Evolutionary conservation across 2,888 invertebrate genomes (phyloP).

Genomic region (Halictus quadricinctus): DNA sequence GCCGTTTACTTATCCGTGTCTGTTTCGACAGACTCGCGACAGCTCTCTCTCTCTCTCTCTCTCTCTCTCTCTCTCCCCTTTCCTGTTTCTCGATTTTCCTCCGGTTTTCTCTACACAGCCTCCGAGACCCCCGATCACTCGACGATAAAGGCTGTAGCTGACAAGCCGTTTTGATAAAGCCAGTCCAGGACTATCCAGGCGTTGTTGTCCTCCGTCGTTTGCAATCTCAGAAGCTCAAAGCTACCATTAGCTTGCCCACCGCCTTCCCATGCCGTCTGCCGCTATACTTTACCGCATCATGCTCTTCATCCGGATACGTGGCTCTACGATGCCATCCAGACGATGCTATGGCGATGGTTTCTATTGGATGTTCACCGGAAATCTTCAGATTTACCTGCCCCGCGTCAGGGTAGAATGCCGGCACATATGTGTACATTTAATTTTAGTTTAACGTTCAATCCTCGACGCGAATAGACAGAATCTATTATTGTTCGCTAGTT

Average conservation of each 20-base stretch:
- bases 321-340: conserved; percentile 24
- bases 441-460: no score
- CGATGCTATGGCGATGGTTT: neutral
- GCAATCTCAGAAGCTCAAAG: conserved; percentile 74
- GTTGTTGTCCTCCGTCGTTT: conserved; percentile 68
- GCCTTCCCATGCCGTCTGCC: neutral
- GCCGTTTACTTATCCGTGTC: conserved; percentile 10
- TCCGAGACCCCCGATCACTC: conserved; percentile 59
- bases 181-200: conserved; percentile 51
- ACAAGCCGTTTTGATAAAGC: conserved; percentile 79
- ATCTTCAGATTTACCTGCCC: no score
- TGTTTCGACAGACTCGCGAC: conserved; percentile 12
- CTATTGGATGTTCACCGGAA: no score
- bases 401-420: no score
- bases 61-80: neutral
- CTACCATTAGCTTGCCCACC: conserved; percentile 32
- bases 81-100: conserved; percentile 31
- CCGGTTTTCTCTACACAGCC: conserved; percentile 34
- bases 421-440: no score
- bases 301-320: neutral
- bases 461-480: no score
- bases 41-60: neutral
- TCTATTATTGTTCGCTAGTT: no score
- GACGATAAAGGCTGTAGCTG: conserved; percentile 78
- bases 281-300: conserved; percentile 3